Base-by-base conservation (phyloP, 1,140 invertebrate species). In the Scaptodrosophila lebanonensis region DNA sequence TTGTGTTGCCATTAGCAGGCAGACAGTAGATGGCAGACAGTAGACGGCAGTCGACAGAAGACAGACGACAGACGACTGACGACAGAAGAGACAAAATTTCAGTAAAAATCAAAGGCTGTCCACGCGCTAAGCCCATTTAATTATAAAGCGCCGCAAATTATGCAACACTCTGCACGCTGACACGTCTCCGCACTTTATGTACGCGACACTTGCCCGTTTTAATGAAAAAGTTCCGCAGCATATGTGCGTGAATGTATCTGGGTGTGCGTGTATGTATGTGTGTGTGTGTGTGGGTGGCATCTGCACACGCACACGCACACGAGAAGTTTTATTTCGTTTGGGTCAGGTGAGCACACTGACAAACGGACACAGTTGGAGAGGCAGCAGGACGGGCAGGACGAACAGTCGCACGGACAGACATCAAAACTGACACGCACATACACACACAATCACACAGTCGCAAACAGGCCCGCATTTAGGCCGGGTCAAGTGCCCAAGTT, bases 341-440 rank as follows among this genome's bases (percentile, higher is more conserved):
- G 73, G 68, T 79, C 73, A 77, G 73, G 73, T 79, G 52, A 58
- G 73, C 22, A 25, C 22, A 25, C 22, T 4, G 3, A 25, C 22
- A 25, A 3, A 25, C 3, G 8, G 3, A 25, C 22, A 25, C 22
- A 25, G 22, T 8, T n/a, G n/a, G n/a, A n/a, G n/a, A n/a, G n/a
- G n/a, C 64, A 43, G 35, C 39, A 11, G 16, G n/a, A 4, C 16
- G 1, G 13, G 2, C 8, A 27, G 11, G 42, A 15, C 6, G 35
- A 5, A 33, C 11, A 47, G 36, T 30, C 25, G 22, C 12, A 36
- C 18, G 39, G 50, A 9, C 57, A 72, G 72, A n/a, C n/a, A n/a
- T 79, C 72, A 77, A 79, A 79, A 71, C 68, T 58, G 62, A 66
- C 69, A 79, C 75, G 73, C 75, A 82, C 69, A 79, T 63, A 42